phyloP scores from a whole-genome alignment of 1,140 invertebrate species.

The Cherax quadricarinatus region DNA sequence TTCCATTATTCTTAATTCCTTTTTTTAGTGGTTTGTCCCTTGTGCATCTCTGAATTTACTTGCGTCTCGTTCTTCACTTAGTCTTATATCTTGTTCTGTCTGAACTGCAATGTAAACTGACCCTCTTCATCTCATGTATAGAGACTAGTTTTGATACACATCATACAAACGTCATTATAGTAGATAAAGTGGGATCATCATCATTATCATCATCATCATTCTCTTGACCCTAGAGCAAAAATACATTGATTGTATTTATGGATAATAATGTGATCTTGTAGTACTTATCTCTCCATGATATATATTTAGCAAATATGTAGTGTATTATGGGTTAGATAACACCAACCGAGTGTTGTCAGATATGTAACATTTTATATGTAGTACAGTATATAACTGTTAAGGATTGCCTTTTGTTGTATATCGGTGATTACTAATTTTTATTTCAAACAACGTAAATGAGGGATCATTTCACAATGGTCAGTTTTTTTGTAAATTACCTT shows the following conservation, averaged over 20 bases:
- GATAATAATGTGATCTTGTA: conserved; percentile 51
- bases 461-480: background rate
- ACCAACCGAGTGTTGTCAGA: background rate
- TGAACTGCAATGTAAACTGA: conserved; percentile 10
- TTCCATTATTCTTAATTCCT: too few species aligned
- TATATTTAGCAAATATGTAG: background rate
- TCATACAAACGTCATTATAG: conserved; percentile 28
- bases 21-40: too few species aligned
- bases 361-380: background rate
- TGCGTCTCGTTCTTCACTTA: background rate
- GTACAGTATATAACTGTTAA: background rate
- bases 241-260: conserved; percentile 47
- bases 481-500: background rate
- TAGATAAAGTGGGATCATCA: conserved; percentile 26
- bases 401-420: background rate
- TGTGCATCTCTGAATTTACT: background rate
- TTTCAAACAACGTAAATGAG: background rate
- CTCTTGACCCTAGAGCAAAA: conserved; percentile 28
- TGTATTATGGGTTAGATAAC: background rate
- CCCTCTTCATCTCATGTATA: conserved; percentile 40
- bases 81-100: conserved; percentile 1
- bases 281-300: conserved; percentile 35
- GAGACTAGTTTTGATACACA: conserved; percentile 48
- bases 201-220: conserved; percentile 52
- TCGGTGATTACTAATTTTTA: background rate